Percentiles rank a stretch among this genome's conserved stretches.
These are phyloP conservation scores for Diarsia dahlii DNA, from an alignment of 2,888 invertebrate species.

Conservation along the genomic window DNA sequence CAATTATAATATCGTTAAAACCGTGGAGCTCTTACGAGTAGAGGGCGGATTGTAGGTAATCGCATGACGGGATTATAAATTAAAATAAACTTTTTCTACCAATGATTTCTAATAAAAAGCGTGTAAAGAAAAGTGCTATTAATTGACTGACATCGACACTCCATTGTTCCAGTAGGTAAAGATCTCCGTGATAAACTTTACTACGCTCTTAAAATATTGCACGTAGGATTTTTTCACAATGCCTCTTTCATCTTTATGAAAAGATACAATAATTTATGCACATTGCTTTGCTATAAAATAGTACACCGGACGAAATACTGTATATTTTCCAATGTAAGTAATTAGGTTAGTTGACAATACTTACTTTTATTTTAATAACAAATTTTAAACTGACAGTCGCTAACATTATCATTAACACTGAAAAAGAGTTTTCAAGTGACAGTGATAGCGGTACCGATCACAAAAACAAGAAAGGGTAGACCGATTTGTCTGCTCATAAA, in stretches of 20 bases:
- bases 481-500: too few relatives aligned
- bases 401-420: too few relatives aligned
- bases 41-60: background rate
- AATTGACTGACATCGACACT: slow-evolving; percentile 34
- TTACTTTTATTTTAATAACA: background rate
- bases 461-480: too few relatives aligned
- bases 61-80: background rate
- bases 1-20: too few relatives aligned
- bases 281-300: background rate
- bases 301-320: background rate
- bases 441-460: too few relatives aligned
- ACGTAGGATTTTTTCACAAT: slow-evolving; percentile 5
- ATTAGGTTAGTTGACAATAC: background rate
- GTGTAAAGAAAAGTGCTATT: background rate
- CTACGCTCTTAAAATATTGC: slow-evolving; percentile 6
- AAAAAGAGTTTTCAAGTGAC: too few relatives aligned
- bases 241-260: too few relatives aligned
- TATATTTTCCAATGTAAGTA: background rate
- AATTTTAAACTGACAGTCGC: background rate
- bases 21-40: background rate
- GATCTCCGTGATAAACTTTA: slow-evolving; percentile 26
- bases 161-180: slow-evolving; percentile 25
- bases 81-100: background rate
- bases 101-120: background rate
- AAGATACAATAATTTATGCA: background rate